These are phyloP conservation scores for Plebejus melissa DNA, from an alignment of 2,888 invertebrate genomes.

Conservation along the genomic window DNA sequence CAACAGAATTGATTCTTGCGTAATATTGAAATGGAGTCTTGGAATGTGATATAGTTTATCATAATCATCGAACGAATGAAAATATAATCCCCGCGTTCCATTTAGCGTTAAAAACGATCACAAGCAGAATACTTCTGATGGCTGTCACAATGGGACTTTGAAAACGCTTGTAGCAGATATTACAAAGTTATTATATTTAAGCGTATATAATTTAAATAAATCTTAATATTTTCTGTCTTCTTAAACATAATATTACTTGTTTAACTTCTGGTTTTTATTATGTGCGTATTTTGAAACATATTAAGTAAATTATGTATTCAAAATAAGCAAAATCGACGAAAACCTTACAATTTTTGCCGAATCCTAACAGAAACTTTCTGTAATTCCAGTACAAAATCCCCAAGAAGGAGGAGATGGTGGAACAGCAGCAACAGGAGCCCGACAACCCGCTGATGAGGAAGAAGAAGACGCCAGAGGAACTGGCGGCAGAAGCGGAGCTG, in stretches of 20 bases:
- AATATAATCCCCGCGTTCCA: neutral
- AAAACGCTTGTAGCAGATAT: too few relatives aligned
- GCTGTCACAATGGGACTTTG: too few relatives aligned
- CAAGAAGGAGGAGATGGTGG: constrained; percentile 96
- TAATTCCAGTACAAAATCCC: constrained; percentile 96
- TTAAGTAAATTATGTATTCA: too few relatives aligned
- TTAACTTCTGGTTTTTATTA: too few relatives aligned
- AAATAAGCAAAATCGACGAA: too few relatives aligned
- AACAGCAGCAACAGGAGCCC: constrained; percentile 89
- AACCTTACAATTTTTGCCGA: neutral
- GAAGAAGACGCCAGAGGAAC: constrained; percentile 98
- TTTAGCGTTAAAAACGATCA: too few relatives aligned
- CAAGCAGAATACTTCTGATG: too few relatives aligned
- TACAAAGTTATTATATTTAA: too few relatives aligned
- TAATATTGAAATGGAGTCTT: neutral
- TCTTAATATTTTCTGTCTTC: too few relatives aligned
- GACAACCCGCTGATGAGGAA: constrained; percentile 97
- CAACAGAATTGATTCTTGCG: constrained; percentile 12
- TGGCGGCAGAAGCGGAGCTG: constrained; percentile 97
- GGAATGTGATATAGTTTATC: neutral
- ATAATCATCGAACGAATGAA: neutral
- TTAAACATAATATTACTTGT: too few relatives aligned
- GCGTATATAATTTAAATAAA: too few relatives aligned
- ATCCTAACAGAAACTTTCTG: neutral
- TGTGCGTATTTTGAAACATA: too few relatives aligned